Conservation (phyloP, 2,113 vertebrate species). For the Anarhynchus alexandrinus region DNA sequence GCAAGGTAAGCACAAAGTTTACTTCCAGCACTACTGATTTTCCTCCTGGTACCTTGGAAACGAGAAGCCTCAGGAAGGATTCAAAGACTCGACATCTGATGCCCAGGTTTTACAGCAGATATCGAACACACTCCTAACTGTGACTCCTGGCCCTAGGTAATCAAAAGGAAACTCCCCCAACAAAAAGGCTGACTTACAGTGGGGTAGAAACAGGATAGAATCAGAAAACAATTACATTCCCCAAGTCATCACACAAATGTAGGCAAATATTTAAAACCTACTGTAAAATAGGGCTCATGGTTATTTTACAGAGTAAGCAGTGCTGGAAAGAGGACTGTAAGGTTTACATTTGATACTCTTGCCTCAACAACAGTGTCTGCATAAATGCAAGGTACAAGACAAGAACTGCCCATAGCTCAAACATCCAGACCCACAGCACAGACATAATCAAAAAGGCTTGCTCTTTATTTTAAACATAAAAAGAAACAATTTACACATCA, state of each 20-base stretch:
- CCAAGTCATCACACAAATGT: neutral
- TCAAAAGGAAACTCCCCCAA: neutral
- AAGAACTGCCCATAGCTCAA: neutral
- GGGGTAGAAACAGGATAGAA: neutral
- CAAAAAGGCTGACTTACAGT: neutral
- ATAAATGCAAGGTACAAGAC: neutral
- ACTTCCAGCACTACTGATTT: neutral
- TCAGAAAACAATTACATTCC: neutral
- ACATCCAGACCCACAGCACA: slow-evolving; percentile 16
- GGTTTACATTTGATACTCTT: neutral
- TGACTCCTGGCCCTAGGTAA: neutral
- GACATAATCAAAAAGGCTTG: slow-evolving; percentile 61
- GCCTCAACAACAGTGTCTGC: neutral
- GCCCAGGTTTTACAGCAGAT: neutral
- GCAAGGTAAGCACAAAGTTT: neutral
- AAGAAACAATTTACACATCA: slow-evolving; percentile 63
- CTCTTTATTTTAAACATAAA: slow-evolving; percentile 72
- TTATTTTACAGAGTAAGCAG: neutral
- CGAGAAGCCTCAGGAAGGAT: neutral
- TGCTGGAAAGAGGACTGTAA: neutral
- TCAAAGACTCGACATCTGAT: neutral
- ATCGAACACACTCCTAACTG: neutral
- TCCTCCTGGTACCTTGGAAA: neutral
- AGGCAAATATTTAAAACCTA: neutral
- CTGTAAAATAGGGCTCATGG: neutral